A percentile compares a stretch with the other conserved stretches of the same genome.
phyloP scores from a whole-genome alignment of 2,113 vertebrate genomes.

The Passer domesticus region DNA sequence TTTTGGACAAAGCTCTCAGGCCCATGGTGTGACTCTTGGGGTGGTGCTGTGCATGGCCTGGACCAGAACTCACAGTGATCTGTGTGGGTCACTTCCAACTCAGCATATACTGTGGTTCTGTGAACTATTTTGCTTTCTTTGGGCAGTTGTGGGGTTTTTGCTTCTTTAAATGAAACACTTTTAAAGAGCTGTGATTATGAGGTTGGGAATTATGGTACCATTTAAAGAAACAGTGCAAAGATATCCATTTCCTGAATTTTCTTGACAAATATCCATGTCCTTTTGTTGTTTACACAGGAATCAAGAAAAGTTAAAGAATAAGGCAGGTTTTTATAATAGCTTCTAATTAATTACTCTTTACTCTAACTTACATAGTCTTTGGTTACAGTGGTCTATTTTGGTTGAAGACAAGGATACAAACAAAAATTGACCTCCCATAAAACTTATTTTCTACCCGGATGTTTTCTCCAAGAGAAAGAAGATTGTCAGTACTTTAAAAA shows the following conservation, averaged over 20 bases:
- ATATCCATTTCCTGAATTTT: background rate
- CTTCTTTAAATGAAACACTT: background rate
- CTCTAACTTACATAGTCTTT: background rate
- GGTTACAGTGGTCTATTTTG: background rate
- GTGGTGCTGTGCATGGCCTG: background rate
- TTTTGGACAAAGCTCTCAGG: background rate
- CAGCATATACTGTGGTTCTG: background rate
- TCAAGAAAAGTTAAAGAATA: background rate
- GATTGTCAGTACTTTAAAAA: background rate
- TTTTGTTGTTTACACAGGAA: slow-evolving; percentile 11
- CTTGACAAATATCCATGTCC: background rate
- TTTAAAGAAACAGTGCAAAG: background rate
- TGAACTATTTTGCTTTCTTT: background rate
- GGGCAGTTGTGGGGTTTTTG: background rate
- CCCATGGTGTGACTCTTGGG: background rate
- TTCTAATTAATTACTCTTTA: slow-evolving; percentile 1
- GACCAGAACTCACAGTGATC: no score
- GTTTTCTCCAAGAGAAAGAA: background rate
- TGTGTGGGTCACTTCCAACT: background rate
- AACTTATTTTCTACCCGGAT: background rate
- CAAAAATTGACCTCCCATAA: background rate
- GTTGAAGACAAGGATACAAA: background rate
- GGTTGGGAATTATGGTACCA: slow-evolving; percentile 17
- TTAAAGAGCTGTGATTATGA: slow-evolving; percentile 25
- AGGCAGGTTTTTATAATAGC: background rate